Conservation (phyloP, 2,113 vertebrate genomes). For the Lophochroa leadbeateri region DNA sequence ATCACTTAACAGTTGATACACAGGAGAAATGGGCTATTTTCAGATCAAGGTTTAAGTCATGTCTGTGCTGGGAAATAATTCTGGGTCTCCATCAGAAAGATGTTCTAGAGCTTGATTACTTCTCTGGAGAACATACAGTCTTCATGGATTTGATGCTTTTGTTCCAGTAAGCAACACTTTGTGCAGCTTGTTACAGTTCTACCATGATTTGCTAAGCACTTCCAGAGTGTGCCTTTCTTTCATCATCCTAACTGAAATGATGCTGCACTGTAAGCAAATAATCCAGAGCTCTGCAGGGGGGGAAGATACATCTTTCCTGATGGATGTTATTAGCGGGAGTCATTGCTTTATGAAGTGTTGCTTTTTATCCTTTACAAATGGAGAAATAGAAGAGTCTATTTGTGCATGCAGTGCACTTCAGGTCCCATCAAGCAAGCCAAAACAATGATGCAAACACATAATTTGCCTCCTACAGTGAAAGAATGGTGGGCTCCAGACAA, state of each 20-base stretch:
- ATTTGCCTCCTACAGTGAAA: neutral
- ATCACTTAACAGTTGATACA: neutral
- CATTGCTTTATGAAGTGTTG: neutral
- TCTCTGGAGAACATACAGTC: accelerated
- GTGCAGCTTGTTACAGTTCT: neutral
- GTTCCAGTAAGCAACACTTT: accelerated
- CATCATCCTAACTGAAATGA: neutral
- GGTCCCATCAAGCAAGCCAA: neutral
- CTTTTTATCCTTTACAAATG: neutral
- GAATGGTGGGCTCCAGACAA: neutral
- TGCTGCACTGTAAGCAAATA: neutral
- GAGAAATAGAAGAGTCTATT: neutral
- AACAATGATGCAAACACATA: neutral
- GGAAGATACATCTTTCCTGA: neutral
- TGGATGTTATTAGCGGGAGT: neutral
- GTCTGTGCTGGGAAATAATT: neutral
- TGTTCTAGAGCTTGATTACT: neutral
- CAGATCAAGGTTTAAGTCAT: neutral
- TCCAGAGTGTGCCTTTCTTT: neutral
- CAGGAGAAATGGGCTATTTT: neutral
- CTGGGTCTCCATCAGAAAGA: neutral
- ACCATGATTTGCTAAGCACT: neutral
- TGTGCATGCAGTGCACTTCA: neutral
- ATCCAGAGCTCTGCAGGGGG: neutral
- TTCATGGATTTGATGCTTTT: neutral